Evolutionary conservation across 92 coral and sea anemone species (phyloP), one percentile per base, ranked within the genome.

Genomic region (Actinostola sp.): DNA sequence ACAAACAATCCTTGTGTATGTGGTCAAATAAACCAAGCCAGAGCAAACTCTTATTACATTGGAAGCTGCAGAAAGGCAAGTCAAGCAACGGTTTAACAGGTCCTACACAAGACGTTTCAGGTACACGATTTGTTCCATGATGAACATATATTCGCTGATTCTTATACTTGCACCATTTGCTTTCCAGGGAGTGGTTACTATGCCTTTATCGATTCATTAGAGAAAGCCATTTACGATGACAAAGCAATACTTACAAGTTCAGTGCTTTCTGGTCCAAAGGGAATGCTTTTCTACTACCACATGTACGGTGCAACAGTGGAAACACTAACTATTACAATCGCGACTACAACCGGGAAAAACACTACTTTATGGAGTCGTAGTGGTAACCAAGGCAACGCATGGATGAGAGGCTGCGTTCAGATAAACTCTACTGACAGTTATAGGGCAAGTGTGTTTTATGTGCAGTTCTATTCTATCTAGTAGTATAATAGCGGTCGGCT

Each of bases 331-430:
- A 54, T 66, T 20, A 35, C 44, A 23, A 30, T 66, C 27, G 29
- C 50, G 13, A 13, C 33, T 39, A 15, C 8, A 9, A 21, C 2
- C 16, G 63, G 63, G 14, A 43, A 25, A 16, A 24, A 39, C 10
- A 3, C 25, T n/a, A 3, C 25, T 1, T 11, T 66, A 23, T 66
- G 72, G 72, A 39, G 72, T 21, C 72, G 50, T 38, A 25, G 48
- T 66, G 72, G 72, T 21, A 66, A 66, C 28, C 72, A 43, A 39
- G 72, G 72, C 8, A 31, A 66, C 54, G 27, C 17, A 10, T 66
- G 72, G 72, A 39, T 35, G 5, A 24, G n/a, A n/a, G 72, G 72
- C n/a, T 66, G 72, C 39, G 72, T 66, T 7, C 9, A 43, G 7
- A 43, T 43, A 1, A 66, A 39, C 15, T 35, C 7, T 13, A 39